Evolutionary conservation across 2,888 invertebrate species (phyloP).

Genomic region (Pyrocoelia pectoralis): DNA sequence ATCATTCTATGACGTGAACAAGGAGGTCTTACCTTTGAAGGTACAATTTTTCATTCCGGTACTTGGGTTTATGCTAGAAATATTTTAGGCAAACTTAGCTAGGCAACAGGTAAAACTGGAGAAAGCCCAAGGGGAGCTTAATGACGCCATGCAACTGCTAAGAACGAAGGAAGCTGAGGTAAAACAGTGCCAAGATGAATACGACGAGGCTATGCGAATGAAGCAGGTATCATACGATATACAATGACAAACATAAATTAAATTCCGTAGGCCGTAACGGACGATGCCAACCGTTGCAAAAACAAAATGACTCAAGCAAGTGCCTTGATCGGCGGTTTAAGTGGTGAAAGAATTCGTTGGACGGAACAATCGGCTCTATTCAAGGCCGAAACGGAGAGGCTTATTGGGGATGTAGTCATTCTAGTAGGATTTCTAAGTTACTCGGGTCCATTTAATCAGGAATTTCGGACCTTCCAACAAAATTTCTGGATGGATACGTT

Average conservation of each 20-base stretch:
- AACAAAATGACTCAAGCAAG: slow-evolving; percentile 90
- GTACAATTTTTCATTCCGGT: slow-evolving; percentile 49
- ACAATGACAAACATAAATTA: neutral
- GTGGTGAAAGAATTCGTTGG: slow-evolving; percentile 87
- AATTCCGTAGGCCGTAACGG: slow-evolving; percentile 65
- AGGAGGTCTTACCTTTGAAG: slow-evolving; percentile 86
- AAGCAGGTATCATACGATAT: slow-evolving; percentile 71
- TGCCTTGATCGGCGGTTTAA: slow-evolving; percentile 84
- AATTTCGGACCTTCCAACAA: slow-evolving; percentile 74
- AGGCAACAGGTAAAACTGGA: slow-evolving; percentile 72
- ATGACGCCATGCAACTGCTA: slow-evolving; percentile 65
- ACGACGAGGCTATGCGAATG: slow-evolving; percentile 75
- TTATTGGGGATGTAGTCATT: slow-evolving; percentile 84
- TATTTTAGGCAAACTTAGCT: slow-evolving; percentile 69
- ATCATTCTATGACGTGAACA: slow-evolving; percentile 84
- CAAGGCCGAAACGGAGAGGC: slow-evolving; percentile 81
- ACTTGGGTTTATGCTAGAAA: too few species aligned
- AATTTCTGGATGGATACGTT: slow-evolving; percentile 75
- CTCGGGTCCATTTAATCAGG: slow-evolving; percentile 93
- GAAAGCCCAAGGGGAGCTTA: slow-evolving; percentile 66
- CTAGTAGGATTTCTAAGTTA: slow-evolving; percentile 88
- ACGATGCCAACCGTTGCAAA: slow-evolving; percentile 82
- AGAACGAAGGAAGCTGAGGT: slow-evolving; percentile 77
- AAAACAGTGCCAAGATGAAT: slow-evolving; percentile 68
- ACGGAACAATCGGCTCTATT: slow-evolving; percentile 85